phyloP scores from a whole-genome alignment of 2,888 invertebrate genomes.

The Ectemnius cavifrons region DNA sequence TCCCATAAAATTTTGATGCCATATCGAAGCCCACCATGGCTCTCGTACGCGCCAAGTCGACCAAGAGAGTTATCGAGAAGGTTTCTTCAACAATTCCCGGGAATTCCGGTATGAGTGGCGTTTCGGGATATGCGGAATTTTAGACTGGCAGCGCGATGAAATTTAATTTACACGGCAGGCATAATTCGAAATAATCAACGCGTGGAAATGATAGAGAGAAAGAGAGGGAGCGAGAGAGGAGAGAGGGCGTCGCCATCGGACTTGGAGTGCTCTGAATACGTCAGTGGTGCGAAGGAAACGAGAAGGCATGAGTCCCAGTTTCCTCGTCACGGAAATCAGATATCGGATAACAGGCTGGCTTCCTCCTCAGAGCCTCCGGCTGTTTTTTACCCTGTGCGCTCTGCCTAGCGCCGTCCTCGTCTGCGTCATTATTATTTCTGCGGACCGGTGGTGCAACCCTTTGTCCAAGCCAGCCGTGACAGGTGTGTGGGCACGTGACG shows the following conservation, averaged over 20 bases:
- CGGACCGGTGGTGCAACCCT: conserved; percentile 63
- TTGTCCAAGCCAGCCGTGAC: conserved; percentile 66
- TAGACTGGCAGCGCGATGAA: neutral
- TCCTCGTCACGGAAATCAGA: conserved; percentile 65
- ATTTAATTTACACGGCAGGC: neutral
- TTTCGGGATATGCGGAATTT: no score
- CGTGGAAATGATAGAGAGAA: no score
- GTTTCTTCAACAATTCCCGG: no score
- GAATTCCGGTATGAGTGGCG: no score
- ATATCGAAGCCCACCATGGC: no score
- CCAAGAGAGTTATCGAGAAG: no score
- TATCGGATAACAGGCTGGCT: conserved; percentile 62
- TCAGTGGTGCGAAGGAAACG: conserved; percentile 34
- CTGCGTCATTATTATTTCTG: conserved; percentile 42
- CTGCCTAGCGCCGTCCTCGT: neutral
- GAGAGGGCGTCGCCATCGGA: conserved; percentile 34
- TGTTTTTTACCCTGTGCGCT: neutral
- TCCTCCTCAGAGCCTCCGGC: conserved; percentile 30
- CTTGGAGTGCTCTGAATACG: conserved; percentile 36
- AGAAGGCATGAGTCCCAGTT: conserved; percentile 42
- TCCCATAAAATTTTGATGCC: no score
- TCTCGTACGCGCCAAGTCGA: no score
- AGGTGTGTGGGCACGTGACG: conserved; percentile 73
- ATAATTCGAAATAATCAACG: conserved; percentile 14
- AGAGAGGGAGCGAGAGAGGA: conserved; percentile 13